Percentiles rank a stretch among this genome's conserved stretches.
Evolutionary conservation across 2,113 vertebrate genomes (phyloP).

Genomic region (Pelodiscus sinensis): DNA sequence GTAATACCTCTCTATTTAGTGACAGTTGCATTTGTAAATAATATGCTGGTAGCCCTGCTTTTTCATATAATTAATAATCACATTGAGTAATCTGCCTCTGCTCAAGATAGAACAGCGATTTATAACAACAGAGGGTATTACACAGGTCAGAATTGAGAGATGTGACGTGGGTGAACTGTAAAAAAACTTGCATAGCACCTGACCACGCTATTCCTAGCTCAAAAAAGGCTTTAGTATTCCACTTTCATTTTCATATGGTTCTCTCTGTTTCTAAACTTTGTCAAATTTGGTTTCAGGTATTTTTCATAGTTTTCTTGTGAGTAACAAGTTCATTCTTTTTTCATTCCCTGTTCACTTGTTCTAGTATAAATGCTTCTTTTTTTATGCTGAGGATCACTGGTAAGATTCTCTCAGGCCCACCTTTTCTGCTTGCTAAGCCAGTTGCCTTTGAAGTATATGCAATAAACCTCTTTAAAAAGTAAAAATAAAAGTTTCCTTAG

Average conservation of each 20-base stretch:
- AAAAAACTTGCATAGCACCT: not conserved
- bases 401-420: conserved; percentile 38
- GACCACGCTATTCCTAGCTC: not conserved
- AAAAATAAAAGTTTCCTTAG: conserved; percentile 70
- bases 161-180: not conserved
- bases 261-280: not conserved
- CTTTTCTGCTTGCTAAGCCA: conserved; percentile 42
- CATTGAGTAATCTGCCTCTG: not conserved
- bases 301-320: not conserved
- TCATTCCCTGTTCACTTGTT: conserved; percentile 14
- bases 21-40: not conserved
- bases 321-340: conserved; percentile 26
- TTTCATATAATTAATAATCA: not conserved
- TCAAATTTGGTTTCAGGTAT: not conserved
- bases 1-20: not conserved
- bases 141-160: not conserved
- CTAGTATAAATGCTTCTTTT: conserved; percentile 9
- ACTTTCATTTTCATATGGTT: not conserved
- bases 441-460: conserved; percentile 69
- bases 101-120: not conserved
- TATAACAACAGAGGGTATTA: not conserved
- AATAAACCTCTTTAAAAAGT: conserved; percentile 64
- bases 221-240: not conserved
- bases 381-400: conserved; percentile 32
- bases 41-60: not conserved